Base-by-base conservation (phyloP, 2,888 invertebrate genomes). In the Caradrina clavipalpis region DNA sequence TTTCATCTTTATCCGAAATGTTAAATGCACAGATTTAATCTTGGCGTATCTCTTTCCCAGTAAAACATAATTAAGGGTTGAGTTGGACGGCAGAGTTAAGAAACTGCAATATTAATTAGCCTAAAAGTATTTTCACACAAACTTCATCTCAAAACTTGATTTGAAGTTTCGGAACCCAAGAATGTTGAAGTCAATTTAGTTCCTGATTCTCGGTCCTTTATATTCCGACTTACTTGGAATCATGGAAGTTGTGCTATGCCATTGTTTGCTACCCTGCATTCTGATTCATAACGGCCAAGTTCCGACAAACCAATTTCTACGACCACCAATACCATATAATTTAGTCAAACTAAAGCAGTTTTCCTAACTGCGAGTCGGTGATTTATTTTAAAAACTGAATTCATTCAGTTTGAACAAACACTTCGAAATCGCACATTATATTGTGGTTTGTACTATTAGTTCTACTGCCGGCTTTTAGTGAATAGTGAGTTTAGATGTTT, bases 21-120 rank as follows among this genome's bases (percentile, higher is more conserved):
- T 64, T 49, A 51, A 49, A 61, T 31, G n/a, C 53, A 26, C 21
- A 64, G 57, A 56, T 51, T 74, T 51, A 75, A 77, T 17, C 45
- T 45, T 45, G 45, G 45, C 45, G 51, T 79, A 65, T 70, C 69
- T 65, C 47, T 69, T 69, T 65, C 51, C 31, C 51, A 58, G 75
- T 80, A 63, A 72, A 81, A 81, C 66, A 57, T 78, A 69, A 79
- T 72, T 66, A 72, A 61, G 62, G 55, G 60, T 75, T 57, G 63
- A 78, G 31, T 66, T 55, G 58, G 58, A 31, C 45, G 54, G 42
- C 42, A 45, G 75, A 81, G 67, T 81, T 78, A 51, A 65, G 63
- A 57, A 60, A 75, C 71, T 71, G 79, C 62, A 71, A 54, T 82
- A 81, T 69, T 81, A 81, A 81, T 81, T 80, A 78, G 82, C 55